Evolutionary conservation across 2,888 invertebrate species (phyloP), one percentile per base, ranked within the genome.

Genomic region (Cerastis leucographa): DNA sequence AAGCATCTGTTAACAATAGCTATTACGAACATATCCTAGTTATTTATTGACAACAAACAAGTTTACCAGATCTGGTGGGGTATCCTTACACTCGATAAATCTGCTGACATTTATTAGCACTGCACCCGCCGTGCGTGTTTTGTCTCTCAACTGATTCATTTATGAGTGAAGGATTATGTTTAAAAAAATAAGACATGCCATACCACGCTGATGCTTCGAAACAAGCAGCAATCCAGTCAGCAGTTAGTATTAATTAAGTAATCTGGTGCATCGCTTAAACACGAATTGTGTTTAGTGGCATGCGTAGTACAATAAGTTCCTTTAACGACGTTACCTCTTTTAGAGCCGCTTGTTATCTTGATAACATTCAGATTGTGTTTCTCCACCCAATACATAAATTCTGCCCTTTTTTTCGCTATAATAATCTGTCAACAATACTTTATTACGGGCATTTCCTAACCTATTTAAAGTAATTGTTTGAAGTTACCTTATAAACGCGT

Each of bases 61-160:
- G 35, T 61, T 77, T 77, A 68, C 66, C 67, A 17, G 19, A 51
- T 40, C 11, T 67, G 64, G 11, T 56, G n/a, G 7, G 19, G 17
- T 56, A 54, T 66, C 40, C 44, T 35, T 25, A 44, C 14, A 46
- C 19, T 44, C 6, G 14, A 40, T 29, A 19, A 51, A 78, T 44
- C 76, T 82, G 83, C 66, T 51, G 51, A 78, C 49, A 44, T 51
- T 64, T 56, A 65, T 81, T 81, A 78, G n/a, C 75, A 25, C n/a
- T 75, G 76, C 82, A 65, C 44, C 62, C 6, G 46, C 49, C 25
- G n/a, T n/a, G n/a, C n/a, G 22, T 35, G 54, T 14, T 12, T 29
- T 64, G 44, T 64, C 8, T 64, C 8, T 35, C 35, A 40, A 80
- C 22, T 2, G 2, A 25, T 44, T 25, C 9, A 46, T 29, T 46